phyloP scores from a whole-genome alignment of 2,888 invertebrate species.

The Ariolimax columbianus region DNA sequence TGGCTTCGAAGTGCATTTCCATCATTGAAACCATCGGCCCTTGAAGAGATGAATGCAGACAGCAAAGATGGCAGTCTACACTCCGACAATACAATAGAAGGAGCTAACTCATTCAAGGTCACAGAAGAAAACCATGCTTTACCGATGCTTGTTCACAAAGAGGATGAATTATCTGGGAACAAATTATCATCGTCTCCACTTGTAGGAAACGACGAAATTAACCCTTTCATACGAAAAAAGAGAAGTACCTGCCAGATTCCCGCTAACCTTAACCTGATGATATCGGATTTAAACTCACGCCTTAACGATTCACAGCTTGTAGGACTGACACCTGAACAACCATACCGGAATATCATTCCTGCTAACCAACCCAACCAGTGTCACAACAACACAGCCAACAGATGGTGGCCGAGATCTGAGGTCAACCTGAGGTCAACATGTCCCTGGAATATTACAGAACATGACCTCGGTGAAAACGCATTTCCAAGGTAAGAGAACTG shows the following conservation, averaged over 20 bases:
- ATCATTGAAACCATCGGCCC: neutral
- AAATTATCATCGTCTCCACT: neutral
- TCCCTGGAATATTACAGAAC: constrained; percentile 20
- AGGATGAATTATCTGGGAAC: neutral
- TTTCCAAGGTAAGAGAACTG: constrained; percentile 44
- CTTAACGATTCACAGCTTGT: neutral
- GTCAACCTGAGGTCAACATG: constrained; percentile 27
- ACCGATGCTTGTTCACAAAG: neutral
- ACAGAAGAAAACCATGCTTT: neutral
- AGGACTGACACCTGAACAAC: neutral
- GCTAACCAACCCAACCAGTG: constrained; percentile 3
- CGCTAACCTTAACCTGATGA: neutral
- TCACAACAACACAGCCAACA: neutral
- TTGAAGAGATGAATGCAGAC: neutral
- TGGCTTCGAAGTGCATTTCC: neutral
- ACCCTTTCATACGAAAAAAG: constrained; percentile 43
- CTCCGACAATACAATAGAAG: no score
- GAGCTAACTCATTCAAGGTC: no score
- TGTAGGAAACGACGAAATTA: neutral
- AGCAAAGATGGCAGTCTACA: neutral
- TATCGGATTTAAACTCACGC: constrained; percentile 22
- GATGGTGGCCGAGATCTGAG: neutral
- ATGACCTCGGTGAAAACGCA: constrained; percentile 1
- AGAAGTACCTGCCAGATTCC: constrained; percentile 23
- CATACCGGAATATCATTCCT: neutral